A percentile compares a stretch with the other conserved stretches of the same genome.
phyloP scores from a whole-genome alignment of 2,888 invertebrate genomes.

The Drosophila ochracea region DNA sequence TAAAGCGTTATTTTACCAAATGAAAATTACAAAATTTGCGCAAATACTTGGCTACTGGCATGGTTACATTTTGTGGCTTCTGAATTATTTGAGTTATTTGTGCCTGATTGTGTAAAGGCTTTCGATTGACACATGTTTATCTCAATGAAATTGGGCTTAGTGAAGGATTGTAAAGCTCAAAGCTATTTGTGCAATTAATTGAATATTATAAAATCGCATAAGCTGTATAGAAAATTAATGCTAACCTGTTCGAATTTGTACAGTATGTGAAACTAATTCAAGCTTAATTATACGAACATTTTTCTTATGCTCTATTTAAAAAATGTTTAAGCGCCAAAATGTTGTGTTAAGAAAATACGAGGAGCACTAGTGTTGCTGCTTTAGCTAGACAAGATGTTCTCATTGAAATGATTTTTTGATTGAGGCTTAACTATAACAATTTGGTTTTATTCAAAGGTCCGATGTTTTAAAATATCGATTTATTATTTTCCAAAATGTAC shows the following conservation, averaged over 20 bases:
- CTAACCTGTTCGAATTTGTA: neutral
- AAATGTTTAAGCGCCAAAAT: neutral
- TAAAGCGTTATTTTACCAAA: slow-evolving; percentile 3
- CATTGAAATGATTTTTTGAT: neutral
- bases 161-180: neutral
- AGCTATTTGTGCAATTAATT: slow-evolving; percentile 21
- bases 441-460: neutral
- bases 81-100: slow-evolving; percentile 3
- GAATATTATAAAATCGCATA: neutral
- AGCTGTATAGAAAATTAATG: neutral
- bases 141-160: neutral
- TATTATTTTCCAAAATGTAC: neutral
- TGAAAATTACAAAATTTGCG: slow-evolving; percentile 13
- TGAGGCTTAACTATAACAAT: neutral
- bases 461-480: neutral
- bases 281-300: neutral
- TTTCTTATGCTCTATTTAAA: neutral
- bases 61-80: neutral
- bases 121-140: slow-evolving; percentile 25
- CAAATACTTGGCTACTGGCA: slow-evolving; percentile 9
- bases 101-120: neutral
- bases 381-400: too few relatives aligned
- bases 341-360: too few relatives aligned
- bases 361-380: too few relatives aligned
- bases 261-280: too few relatives aligned